Base-by-base conservation (phyloP, 2,797 vertebrate genomes). In the Moxostoma hubbsi region DNA sequence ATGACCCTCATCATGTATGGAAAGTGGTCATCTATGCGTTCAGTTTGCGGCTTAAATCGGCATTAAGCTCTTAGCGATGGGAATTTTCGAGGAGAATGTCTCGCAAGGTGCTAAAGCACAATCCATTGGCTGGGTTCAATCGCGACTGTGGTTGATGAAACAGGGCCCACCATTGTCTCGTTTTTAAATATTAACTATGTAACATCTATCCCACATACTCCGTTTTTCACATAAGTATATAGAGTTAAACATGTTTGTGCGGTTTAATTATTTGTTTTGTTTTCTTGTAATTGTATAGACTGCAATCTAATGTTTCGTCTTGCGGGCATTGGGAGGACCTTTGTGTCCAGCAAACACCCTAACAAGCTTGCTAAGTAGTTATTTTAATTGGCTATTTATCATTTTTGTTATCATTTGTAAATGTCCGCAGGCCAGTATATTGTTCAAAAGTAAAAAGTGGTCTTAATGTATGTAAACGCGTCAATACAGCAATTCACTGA, bases 1-100 rank as follows among this genome's bases (percentile, higher is more conserved):
- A 80, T 85, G 86, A 89, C 87, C 85, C 82, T 43, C 12, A 12
- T 7, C 7, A 36, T 36, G 36, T 46, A 3, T 66, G 47, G 47
- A 50, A 71, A 47, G 1, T 18, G 65, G 13, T 45, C 16, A 43
- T 50, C 5, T 64, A 16, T 9, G 1, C 5, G 0, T 58, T 5
- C 9, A 1, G 2, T 13, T 59, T 9, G 10, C 9, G 1, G 5
- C n/a, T 67, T 18, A 75, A 50, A 49, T 62, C 6, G 58, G 16
- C 1, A 2, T 43, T 18, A 15, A 6, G 7, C 15, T 6, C 6
- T 11, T 13, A 6, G 13, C 50, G 2, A 13, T 45, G 18, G 13
- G 18, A 57, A 9, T 5, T 15, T 11, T 0, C 7, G n/a, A 15
- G 7, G 15, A 7, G 15, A n/a, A 6, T 13, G 49, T 1, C 18